These are phyloP conservation scores for Falco rusticolus DNA, from an alignment of 2,797 vertebrate genomes.

Conservation along the genomic window DNA sequence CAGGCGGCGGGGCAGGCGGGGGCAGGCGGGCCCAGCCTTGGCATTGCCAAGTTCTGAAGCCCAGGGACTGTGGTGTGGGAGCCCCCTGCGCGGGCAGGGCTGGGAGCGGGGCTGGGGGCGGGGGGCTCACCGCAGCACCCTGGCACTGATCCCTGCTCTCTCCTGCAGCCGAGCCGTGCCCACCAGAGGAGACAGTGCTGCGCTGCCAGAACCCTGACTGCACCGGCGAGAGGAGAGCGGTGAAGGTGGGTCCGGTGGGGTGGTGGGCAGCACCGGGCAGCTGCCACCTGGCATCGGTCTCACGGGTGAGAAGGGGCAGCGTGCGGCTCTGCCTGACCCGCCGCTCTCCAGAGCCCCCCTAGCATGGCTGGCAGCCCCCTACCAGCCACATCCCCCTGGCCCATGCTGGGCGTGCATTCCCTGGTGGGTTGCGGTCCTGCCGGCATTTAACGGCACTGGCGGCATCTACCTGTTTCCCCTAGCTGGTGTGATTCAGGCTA, in stretches of 20 bases:
- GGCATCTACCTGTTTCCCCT: accelerated
- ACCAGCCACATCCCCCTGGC: accelerated
- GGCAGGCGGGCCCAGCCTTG: neutral
- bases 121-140: neutral
- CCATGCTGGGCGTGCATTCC: accelerated
- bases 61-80: accelerated
- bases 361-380: neutral
- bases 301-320: neutral
- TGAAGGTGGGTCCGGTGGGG: constrained; percentile 82
- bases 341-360: neutral
- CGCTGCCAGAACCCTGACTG: constrained; percentile 88
- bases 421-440: accelerated
- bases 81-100: neutral
- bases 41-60: neutral
- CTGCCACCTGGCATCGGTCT: accelerated
- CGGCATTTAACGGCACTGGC: accelerated
- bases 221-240: constrained; percentile 80
- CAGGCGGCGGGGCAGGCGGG: neutral
- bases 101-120: neutral
- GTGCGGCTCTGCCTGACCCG: accelerated
- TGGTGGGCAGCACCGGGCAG: accelerated
- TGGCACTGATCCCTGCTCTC: neutral
- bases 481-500: neutral
- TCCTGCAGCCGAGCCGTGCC: constrained; percentile 84
- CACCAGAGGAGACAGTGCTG: constrained; percentile 83